phyloP scores from a whole-genome alignment of 2,797 vertebrate genomes.

The Pseudomugil gertrudae region DNA sequence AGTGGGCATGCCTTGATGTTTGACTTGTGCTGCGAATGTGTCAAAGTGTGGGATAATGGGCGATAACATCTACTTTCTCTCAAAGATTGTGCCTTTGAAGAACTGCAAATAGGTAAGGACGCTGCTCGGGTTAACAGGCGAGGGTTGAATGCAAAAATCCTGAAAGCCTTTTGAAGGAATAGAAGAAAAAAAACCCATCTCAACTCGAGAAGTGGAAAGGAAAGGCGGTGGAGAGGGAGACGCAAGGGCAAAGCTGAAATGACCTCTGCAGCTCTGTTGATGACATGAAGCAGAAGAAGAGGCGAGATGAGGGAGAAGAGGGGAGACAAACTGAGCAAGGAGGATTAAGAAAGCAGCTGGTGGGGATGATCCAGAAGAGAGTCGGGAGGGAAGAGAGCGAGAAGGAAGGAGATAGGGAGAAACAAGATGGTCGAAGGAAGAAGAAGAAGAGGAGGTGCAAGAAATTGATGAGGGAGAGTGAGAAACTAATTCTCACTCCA shows the following conservation, averaged over 20 bases:
- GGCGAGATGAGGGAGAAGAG: slow-evolving; percentile 39
- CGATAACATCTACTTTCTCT: slow-evolving; percentile 13
- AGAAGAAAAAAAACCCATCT: slow-evolving; percentile 4
- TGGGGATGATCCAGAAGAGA: slow-evolving; percentile 64
- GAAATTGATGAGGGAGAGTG: slow-evolving; percentile 84
- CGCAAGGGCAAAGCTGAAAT: slow-evolving; percentile 35
- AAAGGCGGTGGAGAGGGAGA: slow-evolving; percentile 20
- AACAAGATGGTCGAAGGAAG: slow-evolving; percentile 34
- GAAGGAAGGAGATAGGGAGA: slow-evolving; percentile 13
- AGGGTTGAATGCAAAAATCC: slow-evolving; percentile 37
- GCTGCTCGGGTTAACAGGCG: slow-evolving; percentile 48
- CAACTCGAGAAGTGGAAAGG: slow-evolving; percentile 27
- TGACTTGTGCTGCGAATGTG: not conserved
- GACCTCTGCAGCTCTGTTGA: slow-evolving; percentile 66
- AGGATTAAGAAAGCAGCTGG: slow-evolving; percentile 71
- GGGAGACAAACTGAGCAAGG: slow-evolving; percentile 57
- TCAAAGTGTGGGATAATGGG: not conserved
- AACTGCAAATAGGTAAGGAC: slow-evolving; percentile 38
- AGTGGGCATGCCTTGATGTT: not conserved
- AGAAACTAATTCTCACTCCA: slow-evolving; percentile 88
- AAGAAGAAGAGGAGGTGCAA: slow-evolving; percentile 64
- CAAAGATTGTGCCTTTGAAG: slow-evolving; percentile 2
- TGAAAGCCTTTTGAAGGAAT: slow-evolving; percentile 31
- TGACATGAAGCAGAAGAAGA: slow-evolving; percentile 53
- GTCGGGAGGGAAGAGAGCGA: slow-evolving; percentile 20